phyloP scores from a whole-genome alignment of 1,140 invertebrate species.

The Hesperophylax magnus region DNA sequence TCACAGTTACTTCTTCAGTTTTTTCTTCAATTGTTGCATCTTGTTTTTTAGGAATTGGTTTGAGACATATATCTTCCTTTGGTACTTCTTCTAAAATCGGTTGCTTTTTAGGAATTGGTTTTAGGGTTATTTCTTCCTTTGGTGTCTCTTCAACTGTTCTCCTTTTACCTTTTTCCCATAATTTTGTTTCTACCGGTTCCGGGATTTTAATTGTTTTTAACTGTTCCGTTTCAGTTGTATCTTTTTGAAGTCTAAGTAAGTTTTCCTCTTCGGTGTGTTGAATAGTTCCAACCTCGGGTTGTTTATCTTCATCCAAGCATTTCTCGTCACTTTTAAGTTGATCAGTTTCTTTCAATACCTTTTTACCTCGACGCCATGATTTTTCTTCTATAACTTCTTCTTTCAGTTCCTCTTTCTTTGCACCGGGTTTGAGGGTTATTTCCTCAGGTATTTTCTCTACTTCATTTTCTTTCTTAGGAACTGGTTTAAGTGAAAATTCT shows the following conservation, averaged over 20 bases:
- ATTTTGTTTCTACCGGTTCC: conserved; percentile 61
- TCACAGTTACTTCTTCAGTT: conserved; percentile 64
- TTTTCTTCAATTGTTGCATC: conserved; percentile 61
- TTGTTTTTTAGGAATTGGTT: conserved; percentile 58
- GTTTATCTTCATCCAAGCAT: conserved; percentile 52
- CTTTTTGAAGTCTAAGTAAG: conserved; percentile 57
- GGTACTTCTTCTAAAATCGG: conserved; percentile 61
- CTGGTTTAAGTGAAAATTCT: conserved; percentile 63
- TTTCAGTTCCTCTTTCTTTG: conserved; percentile 61
- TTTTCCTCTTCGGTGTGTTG: conserved; percentile 62
- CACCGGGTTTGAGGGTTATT: conserved; percentile 60
- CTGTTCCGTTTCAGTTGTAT: conserved; percentile 65
- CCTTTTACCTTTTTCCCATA: conserved; percentile 62
- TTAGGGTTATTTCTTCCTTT: conserved; percentile 63
- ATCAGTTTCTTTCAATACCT: conserved; percentile 40
- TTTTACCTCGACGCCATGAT: conserved; percentile 60
- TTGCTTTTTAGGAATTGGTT: conserved; percentile 61
- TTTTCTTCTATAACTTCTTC: conserved; percentile 58
- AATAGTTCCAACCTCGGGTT: conserved; percentile 66
- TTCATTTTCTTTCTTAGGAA: conserved; percentile 60
- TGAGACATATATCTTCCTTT: conserved; percentile 56
- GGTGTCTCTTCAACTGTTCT: conserved; percentile 62
- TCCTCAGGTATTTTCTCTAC: conserved; percentile 60
- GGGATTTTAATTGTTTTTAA: conserved; percentile 56
- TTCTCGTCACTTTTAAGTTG: conserved; percentile 62